These are phyloP conservation scores for Oxyruncus cristatus DNA, from an alignment of 2,113 vertebrate species.

Conservation along the genomic window DNA sequence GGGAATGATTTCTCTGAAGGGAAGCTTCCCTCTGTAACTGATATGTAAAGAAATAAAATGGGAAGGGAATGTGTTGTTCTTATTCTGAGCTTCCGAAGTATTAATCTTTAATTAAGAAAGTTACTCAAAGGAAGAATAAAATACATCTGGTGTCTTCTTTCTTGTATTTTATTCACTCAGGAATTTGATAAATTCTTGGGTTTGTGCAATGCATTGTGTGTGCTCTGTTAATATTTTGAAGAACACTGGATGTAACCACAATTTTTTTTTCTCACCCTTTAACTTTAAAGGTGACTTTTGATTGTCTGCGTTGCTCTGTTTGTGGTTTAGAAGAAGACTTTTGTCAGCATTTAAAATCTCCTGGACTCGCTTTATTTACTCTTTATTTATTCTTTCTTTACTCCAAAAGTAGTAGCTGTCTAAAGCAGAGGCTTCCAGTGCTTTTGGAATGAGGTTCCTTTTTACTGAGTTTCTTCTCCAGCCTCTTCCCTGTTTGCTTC, in stretches of 20 bases:
- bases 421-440: neutral
- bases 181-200: neutral
- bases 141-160: neutral
- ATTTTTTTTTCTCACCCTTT: neutral
- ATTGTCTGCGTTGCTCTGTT: neutral
- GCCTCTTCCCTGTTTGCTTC: neutral
- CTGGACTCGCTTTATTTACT: neutral
- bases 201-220: neutral
- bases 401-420: neutral
- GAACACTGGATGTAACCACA: neutral
- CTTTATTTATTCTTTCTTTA: neutral
- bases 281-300: neutral
- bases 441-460: neutral
- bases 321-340: neutral
- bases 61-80: neutral
- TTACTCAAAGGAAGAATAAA: neutral
- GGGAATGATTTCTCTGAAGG: neutral
- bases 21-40: neutral
- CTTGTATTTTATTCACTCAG: neutral
- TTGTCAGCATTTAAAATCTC: neutral
- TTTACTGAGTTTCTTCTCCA: neutral
- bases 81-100: neutral
- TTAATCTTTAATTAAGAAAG: neutral
- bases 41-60: neutral
- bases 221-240: neutral